Base-by-base conservation (phyloP, 1,140 invertebrate species). In the Orussus abietinus region DNA sequence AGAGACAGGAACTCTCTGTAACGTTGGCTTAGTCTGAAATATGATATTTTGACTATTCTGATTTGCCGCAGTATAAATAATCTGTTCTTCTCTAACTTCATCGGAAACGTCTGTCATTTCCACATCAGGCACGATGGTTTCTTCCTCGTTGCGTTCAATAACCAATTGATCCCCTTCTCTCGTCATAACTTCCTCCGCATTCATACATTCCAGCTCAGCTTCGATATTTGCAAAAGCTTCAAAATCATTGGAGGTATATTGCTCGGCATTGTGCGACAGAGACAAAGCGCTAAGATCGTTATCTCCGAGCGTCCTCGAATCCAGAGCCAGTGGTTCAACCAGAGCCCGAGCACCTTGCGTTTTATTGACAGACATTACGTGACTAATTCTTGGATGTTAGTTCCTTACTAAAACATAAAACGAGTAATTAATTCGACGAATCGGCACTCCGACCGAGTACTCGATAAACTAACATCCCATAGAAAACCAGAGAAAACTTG, bases 171-270 rank as follows among this genome's bases (percentile, higher is more conserved):
- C 53, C 5, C 72, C 69, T 9, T 69, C 66, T 0, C 58, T 66
- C 13, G 64, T 58, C 37, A 69, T 66, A 26, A 72, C 67, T 56
- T 73, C 71, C 14, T 72, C 70, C 9, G 70, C 55, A 40, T 69
- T 67, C 55, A 75, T 71, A 7, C 64, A 68, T 36, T 74, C 70
- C 12, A 75, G 51, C 42, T 74, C 72, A 1, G 66, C 65, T 53
- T 74, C 63, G 42, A 75, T 72, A 37, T 66, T 69, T 5, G 64
- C 69, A 26, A 74, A 53, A 5, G 63, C 59, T 40, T 74, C 72
- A 51, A 74, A 70, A 13, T 75, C 68, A 32, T 49, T 60, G 1
- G 62, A 40, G 0, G 47, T 31, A 42, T 69, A 74, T 25, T 64
- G 59, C 31, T 69, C 69, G 2, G 38, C 32, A 20, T 15, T 57